A percentile compares a stretch with the other conserved stretches of the same genome.
These are phyloP conservation scores for Ypsolopha sequella DNA, from an alignment of 2,888 invertebrate species.

Conservation along the genomic window DNA sequence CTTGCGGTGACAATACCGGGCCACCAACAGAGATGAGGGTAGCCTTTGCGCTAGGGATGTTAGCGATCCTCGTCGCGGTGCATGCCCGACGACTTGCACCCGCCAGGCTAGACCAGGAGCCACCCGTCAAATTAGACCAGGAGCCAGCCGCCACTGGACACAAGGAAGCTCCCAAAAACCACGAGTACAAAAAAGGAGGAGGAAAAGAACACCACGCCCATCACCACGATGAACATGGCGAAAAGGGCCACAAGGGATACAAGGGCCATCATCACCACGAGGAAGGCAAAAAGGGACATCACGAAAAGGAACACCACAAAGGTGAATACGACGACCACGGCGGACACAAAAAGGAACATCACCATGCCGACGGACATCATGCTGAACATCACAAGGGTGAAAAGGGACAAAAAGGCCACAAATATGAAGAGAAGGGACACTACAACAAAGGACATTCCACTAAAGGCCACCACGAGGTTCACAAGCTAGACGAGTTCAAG, in stretches of 20 bases:
- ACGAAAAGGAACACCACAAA: conserved; percentile 76
- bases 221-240: conserved; percentile 75
- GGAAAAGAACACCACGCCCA: conserved; percentile 76
- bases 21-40: conserved; percentile 33
- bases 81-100: conserved; percentile 39
- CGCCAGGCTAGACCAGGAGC: background rate
- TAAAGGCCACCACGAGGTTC: conserved; percentile 87
- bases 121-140: conserved; percentile 26
- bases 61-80: conserved; percentile 28
- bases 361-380: conserved; percentile 75
- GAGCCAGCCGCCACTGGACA: conserved; percentile 51
- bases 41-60: conserved; percentile 35
- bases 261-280: conserved; percentile 77
- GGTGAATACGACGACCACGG: conserved; percentile 74
- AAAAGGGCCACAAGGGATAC: conserved; percentile 80
- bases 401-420: conserved; percentile 76
- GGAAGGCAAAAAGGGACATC: conserved; percentile 79
- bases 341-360: conserved; percentile 73
- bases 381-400: conserved; percentile 75
- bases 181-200: conserved; percentile 73
- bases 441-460: conserved; percentile 89
- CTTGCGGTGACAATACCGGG: background rate
- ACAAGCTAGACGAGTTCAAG: conserved; percentile 88
- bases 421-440: conserved; percentile 76
- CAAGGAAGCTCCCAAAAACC: conserved; percentile 54